Base-by-base conservation (phyloP, 2,888 invertebrate genomes). In the Microplitis manilae region DNA sequence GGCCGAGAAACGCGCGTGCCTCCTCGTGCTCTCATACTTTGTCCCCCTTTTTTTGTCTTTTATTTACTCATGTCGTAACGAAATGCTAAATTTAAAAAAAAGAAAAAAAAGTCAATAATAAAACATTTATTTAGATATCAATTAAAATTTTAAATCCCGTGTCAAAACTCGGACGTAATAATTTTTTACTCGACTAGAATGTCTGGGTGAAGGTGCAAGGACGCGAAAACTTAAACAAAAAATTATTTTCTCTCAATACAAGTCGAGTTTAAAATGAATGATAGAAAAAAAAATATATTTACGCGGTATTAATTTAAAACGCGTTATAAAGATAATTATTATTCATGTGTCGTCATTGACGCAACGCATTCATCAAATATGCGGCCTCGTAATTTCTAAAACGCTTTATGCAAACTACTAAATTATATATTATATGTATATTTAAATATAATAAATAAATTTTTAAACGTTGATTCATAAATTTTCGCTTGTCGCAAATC, bases 1-100 rank as follows among this genome's bases (percentile, higher is more conserved):
- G 61, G 9, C 74, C 71, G 67, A 71, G 60, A 67, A 73, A 67
- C n/a, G 62, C n/a, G 6, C 41, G 64, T 59, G 61, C 20, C 9
- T 59, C 20, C 8, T 13, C 20, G 40, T 50, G 62, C 9, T 69
- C 50, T 62, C 69, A 38, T 59, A 7, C 15, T 68, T n/a, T 68
- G n/a, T 65, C 41, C 15, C 73, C 50, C 67, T 15, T 40, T 60
- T 70, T 41, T 68, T n/a, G 39, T 13, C 38, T 60, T 8, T 17
- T 60, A 39, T 61, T 41, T 41, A 62, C 41, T 8, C 6, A 9
- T 73, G 64, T 40, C 17, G 64, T 41, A 40, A n/a, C 15, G 39
- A 15, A 30, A 65, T 9, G 13, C 20, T 59, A 17, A n/a, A 69
- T 17, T 69, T 69, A 50, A 50, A 69, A 50, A 40, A 69, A 50